Evolutionary conservation across 2,113 vertebrate species (phyloP).

Genomic region (Coptodon bakossiorum): DNA sequence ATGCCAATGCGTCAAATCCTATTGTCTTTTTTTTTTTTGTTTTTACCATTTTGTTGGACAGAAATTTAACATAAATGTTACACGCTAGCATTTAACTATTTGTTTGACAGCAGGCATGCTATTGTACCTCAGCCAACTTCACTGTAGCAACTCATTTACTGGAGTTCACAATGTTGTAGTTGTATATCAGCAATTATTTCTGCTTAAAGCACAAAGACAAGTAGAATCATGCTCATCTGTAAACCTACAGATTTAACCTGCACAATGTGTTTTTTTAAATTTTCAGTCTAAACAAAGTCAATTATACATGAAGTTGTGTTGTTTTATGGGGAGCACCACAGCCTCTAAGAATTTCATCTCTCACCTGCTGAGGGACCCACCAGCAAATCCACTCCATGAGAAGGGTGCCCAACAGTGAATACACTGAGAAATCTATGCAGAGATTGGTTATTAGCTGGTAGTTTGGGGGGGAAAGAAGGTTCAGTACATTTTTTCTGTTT

Average conservation of each 20-base stretch:
- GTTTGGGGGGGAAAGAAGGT: background rate
- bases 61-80: background rate
- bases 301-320: background rate
- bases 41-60: background rate
- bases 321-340: background rate
- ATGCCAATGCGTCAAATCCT: slow-evolving; percentile 42
- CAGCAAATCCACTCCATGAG: slow-evolving; percentile 45
- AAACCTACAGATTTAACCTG: slow-evolving; percentile 26
- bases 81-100: background rate
- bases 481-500: background rate
- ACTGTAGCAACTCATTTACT: slow-evolving; percentile 47
- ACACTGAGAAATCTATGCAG: slow-evolving; percentile 62
- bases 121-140: slow-evolving; percentile 36
- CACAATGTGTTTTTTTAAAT: background rate
- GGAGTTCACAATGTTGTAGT: background rate
- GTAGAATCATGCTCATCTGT: slow-evolving; percentile 13
- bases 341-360: slow-evolving; percentile 12
- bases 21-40: background rate
- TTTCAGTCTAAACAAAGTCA: background rate
- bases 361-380: slow-evolving; percentile 44
- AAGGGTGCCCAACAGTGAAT: slow-evolving; percentile 34
- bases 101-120: background rate
- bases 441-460: slow-evolving; percentile 15
- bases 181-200: background rate
- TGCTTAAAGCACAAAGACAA: slow-evolving; percentile 49